Percentiles rank a stretch among this genome's conserved stretches.
Evolutionary conservation across 2,797 vertebrate genomes (phyloP).

Genomic region (Sitta carolinensis): DNA sequence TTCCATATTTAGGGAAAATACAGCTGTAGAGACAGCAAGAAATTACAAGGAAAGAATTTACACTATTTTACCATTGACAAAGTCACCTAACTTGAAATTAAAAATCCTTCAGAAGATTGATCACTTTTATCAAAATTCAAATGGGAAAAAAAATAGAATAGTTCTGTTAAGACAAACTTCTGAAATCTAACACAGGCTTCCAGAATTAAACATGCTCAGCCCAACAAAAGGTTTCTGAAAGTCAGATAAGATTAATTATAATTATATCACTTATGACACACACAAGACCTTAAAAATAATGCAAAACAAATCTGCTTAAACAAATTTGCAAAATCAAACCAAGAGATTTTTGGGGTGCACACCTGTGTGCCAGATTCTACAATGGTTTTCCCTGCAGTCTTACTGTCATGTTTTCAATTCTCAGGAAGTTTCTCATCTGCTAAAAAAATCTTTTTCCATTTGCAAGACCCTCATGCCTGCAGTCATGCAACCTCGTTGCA

Average conservation of each 20-base stretch:
- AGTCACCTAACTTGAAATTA: neutral
- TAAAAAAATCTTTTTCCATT: neutral
- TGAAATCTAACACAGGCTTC: neutral
- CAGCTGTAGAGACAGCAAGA: neutral
- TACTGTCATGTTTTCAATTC: neutral
- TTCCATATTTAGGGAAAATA: neutral
- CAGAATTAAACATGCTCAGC: neutral
- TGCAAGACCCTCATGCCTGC: neutral
- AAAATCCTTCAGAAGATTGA: neutral
- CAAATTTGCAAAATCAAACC: neutral
- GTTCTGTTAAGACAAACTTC: neutral
- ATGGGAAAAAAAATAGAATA: neutral
- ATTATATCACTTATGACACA: neutral
- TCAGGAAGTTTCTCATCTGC: neutral
- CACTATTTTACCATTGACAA: neutral
- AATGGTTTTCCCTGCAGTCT: neutral
- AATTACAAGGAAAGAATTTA: neutral
- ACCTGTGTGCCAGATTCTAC: neutral
- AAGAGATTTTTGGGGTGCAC: neutral
- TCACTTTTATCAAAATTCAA: neutral
- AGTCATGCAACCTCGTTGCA: neutral
- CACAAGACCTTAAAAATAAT: neutral
- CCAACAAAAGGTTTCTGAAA: neutral
- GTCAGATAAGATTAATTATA: neutral
- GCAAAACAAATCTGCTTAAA: neutral